These are phyloP conservation scores for Leptothorax acervorum DNA, from an alignment of 2,888 invertebrate species.

Conservation along the genomic window DNA sequence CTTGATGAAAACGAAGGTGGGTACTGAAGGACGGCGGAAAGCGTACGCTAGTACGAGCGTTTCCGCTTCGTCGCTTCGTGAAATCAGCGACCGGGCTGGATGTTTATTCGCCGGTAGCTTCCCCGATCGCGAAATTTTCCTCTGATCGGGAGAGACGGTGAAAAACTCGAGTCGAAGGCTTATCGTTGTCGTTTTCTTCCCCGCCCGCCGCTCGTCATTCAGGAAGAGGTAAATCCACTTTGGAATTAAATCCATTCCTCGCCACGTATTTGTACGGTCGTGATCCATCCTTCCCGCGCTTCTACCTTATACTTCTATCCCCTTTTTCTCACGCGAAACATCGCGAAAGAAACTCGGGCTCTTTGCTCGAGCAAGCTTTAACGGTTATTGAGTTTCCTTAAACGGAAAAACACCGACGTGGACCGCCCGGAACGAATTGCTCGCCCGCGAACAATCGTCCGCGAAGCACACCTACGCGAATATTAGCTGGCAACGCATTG, in stretches of 20 bases:
- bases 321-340: conserved; percentile 42
- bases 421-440: conserved; percentile 59
- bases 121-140: conserved; percentile 68
- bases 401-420: conserved; percentile 66
- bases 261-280: conserved; percentile 58
- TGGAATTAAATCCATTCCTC: conserved; percentile 78
- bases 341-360: conserved; percentile 58
- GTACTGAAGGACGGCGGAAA: conserved; percentile 28
- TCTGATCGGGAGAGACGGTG: conserved; percentile 58
- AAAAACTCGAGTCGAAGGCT: conserved; percentile 67
- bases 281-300: conserved; percentile 26
- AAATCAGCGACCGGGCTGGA: conserved; percentile 69
- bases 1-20: conserved; percentile 45
- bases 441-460: conserved; percentile 40
- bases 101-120: conserved; percentile 74
- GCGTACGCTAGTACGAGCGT: conserved; percentile 58
- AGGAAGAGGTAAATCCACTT: conserved; percentile 73
- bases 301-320: neutral
- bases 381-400: conserved; percentile 72
- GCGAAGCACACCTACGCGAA: neutral
- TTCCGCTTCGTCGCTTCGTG: conserved; percentile 72
- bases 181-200: conserved; percentile 68
- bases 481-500: conserved; percentile 6
- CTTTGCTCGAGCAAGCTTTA: conserved; percentile 66
- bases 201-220: conserved; percentile 28